Evolutionary conservation across 2,113 vertebrate genomes (phyloP).

Genomic region (Pachycephala philippinensis): DNA sequence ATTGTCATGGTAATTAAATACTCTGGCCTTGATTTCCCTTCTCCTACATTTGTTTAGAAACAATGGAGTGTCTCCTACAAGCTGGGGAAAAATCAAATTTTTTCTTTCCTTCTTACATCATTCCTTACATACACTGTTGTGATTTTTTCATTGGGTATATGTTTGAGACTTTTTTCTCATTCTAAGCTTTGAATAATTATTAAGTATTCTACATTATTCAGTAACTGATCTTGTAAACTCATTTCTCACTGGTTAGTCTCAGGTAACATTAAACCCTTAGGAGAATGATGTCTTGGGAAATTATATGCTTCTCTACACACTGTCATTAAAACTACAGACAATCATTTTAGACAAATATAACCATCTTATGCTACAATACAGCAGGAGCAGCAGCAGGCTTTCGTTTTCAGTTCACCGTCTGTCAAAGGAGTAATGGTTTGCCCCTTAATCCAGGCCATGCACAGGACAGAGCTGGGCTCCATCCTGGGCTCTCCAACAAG

Average conservation of each 20-base stretch:
- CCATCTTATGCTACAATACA: background rate
- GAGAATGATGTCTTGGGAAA: background rate
- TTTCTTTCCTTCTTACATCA: background rate
- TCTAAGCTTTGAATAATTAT: background rate
- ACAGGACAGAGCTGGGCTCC: background rate
- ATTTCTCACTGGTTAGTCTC: background rate
- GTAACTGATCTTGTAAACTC: background rate
- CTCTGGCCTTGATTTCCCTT: background rate
- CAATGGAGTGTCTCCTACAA: background rate
- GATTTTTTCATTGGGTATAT: background rate
- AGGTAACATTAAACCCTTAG: background rate
- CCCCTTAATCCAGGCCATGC: background rate
- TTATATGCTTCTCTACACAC: background rate
- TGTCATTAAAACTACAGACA: background rate
- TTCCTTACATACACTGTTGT: background rate
- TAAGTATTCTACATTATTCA: background rate
- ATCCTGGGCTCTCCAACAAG: background rate
- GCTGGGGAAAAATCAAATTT: background rate
- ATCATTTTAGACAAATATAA: background rate
- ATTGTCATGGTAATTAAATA: background rate
- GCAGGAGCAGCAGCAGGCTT: background rate
- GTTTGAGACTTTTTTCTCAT: background rate
- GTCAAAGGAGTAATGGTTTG: background rate
- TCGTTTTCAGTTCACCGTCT: background rate
- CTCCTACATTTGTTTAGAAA: background rate